Conservation (phyloP, 2,888 invertebrate species). For the Biston betularia region DNA sequence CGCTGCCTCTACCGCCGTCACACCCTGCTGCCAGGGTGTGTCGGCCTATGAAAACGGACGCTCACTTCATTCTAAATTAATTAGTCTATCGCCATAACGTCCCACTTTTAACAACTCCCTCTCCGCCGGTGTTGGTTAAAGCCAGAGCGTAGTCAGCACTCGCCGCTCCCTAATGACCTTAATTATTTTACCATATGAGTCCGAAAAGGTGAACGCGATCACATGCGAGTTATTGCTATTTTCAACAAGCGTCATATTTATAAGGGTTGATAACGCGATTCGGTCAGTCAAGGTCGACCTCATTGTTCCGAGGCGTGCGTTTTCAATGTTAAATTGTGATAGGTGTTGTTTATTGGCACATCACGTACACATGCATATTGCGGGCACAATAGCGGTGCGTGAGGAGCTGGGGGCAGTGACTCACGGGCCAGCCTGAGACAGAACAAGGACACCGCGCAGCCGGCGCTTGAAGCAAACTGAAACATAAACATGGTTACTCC, state of each 20-base stretch:
- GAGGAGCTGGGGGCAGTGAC: slow-evolving; percentile 60
- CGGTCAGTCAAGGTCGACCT: slow-evolving; percentile 44
- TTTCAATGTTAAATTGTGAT: slow-evolving; percentile 45
- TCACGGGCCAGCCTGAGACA: slow-evolving; percentile 68
- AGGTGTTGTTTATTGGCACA: slow-evolving; percentile 53
- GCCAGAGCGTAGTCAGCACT: slow-evolving; percentile 22
- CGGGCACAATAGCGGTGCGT: slow-evolving; percentile 68
- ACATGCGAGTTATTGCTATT: slow-evolving; percentile 38
- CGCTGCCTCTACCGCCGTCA: slow-evolving; percentile 44
- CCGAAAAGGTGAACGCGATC: slow-evolving; percentile 31
- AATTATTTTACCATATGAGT: slow-evolving; percentile 40
- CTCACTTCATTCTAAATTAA: slow-evolving; percentile 57
- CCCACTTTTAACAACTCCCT: slow-evolving; percentile 34
- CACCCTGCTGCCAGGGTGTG: slow-evolving; percentile 57
- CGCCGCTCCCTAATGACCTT: slow-evolving; percentile 42
- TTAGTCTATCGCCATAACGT: slow-evolving; percentile 42
- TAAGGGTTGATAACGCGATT: slow-evolving; percentile 47
- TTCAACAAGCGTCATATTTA: slow-evolving; percentile 31
- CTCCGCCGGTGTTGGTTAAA: slow-evolving; percentile 27
- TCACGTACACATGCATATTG: slow-evolving; percentile 64
- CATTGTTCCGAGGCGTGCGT: slow-evolving; percentile 43
- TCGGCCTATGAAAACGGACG: slow-evolving; percentile 50
- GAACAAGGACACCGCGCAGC: slow-evolving; percentile 78
- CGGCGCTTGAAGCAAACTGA: slow-evolving; percentile 71
- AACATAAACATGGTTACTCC: slow-evolving; percentile 82